Base-by-base conservation (phyloP, 2,113 vertebrate genomes). In the Centropus bengalensis region DNA sequence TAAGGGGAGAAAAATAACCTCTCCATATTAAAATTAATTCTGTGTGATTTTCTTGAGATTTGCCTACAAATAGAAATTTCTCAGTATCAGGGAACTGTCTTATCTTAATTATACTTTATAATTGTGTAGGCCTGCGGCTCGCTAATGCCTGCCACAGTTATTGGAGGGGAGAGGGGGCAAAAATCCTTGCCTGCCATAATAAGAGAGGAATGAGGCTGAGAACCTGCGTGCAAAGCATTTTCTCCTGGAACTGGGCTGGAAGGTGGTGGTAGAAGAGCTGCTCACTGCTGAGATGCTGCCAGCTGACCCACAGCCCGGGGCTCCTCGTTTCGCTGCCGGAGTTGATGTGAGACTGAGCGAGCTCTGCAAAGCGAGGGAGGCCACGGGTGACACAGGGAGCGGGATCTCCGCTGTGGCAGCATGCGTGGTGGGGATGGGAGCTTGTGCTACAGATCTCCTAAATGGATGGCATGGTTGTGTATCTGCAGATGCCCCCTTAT, bases 1-100 rank as follows among this genome's bases (percentile, higher is more conserved):
- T 52, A 87, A 90, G 19, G 51, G 40, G 68, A 42, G 32, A 90
- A 82, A 54, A 82, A 94, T 89, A 24, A 2, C 45, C 56, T 40
- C 54, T 95, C 89, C 14, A 54, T 75, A 91, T 79, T 70, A 36
- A 96, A 89, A 90, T 90, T 12, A 86, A n/a, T 89, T 96, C 18
- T 59, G 76, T 47, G 6, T 71, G 78, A 27, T 89, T 93, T 86
- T 59, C 38, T 54, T 16, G 51, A 42, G 23, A 14, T 74, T 83
- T 85, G 67, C 66, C 77, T 67, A 59, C 56, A 93, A 91, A 82
- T 44, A 81, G 21, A 30, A 74, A 81, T 19, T 62, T 80, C n/a
- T 42, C 32, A 30, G 40, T 89, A 56, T 60, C 52, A 30, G 42
- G 20, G 42, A 77, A 67, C 47, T 59, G 49, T 82, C 93, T 93